Conservation (phyloP, 2,888 invertebrate species). For the Blera fallax region DNA sequence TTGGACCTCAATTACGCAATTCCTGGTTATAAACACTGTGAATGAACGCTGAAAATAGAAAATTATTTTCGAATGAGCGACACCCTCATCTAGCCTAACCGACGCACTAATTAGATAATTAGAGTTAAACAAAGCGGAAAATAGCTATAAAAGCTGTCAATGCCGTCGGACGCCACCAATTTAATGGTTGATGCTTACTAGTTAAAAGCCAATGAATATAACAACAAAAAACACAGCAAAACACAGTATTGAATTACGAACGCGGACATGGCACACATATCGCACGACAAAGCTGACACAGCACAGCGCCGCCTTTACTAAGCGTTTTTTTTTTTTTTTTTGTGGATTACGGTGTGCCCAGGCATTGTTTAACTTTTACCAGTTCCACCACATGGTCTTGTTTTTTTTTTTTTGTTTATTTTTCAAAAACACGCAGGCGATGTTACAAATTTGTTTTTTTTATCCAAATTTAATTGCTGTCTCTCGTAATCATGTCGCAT, state of each 20-base stretch:
- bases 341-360: background rate
- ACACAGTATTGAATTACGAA: slow-evolving; percentile 45
- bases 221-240: slow-evolving; percentile 18
- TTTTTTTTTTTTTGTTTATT: background rate
- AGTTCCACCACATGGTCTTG: background rate
- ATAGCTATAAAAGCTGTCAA: slow-evolving; percentile 24
- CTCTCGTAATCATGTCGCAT: slow-evolving; percentile 36
- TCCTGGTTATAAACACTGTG: too few species aligned
- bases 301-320: slow-evolving; percentile 4
- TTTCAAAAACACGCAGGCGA: background rate
- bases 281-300: slow-evolving; percentile 6
- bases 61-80: too few species aligned
- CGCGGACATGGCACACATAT: background rate
- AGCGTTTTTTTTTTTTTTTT: background rate
- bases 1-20: too few species aligned
- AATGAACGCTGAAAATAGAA: too few species aligned
- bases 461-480: slow-evolving; percentile 50
- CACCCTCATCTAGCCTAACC: slow-evolving; percentile 7
- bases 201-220: slow-evolving; percentile 26
- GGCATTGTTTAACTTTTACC: background rate
- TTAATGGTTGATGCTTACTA: slow-evolving; percentile 30
- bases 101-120: slow-evolving; percentile 41
- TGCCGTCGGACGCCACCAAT: slow-evolving; percentile 58
- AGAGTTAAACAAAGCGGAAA: slow-evolving; percentile 53
- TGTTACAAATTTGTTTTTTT: background rate